A percentile compares a stretch with the other conserved stretches of the same genome.
These are phyloP conservation scores for Aplodontia rufa DNA, from an alignment of 2,113 vertebrate genomes.

Conservation along the genomic window DNA sequence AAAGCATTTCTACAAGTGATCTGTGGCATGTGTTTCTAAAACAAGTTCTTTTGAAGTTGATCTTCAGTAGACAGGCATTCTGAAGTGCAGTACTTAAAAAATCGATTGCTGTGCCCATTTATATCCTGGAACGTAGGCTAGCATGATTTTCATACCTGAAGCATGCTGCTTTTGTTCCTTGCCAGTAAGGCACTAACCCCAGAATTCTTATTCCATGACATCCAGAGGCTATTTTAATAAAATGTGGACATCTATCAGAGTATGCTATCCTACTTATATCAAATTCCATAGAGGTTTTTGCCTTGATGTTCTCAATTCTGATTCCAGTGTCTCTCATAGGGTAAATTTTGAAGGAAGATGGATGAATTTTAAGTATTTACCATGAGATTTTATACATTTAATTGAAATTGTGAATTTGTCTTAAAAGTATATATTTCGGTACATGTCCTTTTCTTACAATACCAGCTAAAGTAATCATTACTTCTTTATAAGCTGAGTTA, in stretches of 20 bases:
- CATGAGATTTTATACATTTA: not conserved
- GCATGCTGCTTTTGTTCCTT: not conserved
- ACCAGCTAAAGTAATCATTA: not conserved
- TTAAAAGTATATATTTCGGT: not conserved
- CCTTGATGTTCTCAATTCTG: not conserved
- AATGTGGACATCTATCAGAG: not conserved
- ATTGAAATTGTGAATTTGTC: slow-evolving; percentile 17
- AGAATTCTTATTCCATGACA: not conserved
- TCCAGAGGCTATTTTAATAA: not conserved
- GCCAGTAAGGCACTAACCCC: not conserved
- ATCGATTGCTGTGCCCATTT: not conserved
- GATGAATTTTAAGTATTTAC: not conserved
- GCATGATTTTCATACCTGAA: not conserved
- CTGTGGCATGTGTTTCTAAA: slow-evolving; percentile 19
- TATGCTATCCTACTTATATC: not conserved
- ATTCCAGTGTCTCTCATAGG: not conserved
- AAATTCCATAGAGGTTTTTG: not conserved
- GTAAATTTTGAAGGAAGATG: too few relatives aligned
- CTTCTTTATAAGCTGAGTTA: not conserved
- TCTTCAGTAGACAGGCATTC: not conserved
- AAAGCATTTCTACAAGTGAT: slow-evolving; percentile 17
- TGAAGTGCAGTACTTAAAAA: not conserved
- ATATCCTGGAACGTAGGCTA: not conserved
- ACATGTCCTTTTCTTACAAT: not conserved
- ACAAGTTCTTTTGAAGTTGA: slow-evolving; percentile 49